Evolutionary conservation across 2,888 invertebrate species (phyloP).

Genomic region (Tachina grossa): DNA sequence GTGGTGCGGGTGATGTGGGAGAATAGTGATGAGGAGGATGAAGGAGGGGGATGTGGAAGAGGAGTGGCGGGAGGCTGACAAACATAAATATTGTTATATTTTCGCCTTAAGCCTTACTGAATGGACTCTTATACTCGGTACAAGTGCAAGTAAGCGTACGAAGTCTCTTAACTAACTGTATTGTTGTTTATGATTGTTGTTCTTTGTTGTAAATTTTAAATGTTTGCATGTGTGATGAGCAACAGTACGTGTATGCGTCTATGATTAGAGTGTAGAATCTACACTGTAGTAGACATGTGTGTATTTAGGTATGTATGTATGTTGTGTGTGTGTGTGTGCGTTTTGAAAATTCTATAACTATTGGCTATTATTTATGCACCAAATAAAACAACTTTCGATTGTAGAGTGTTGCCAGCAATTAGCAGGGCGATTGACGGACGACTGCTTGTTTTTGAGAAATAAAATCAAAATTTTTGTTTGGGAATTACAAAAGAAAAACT

Average conservation of each 20-base stretch:
- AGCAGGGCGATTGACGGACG: not conserved
- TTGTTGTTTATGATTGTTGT: slow-evolving; percentile 67
- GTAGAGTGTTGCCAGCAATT: slow-evolving; percentile 49
- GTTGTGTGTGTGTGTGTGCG: slow-evolving; percentile 17
- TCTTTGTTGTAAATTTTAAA: slow-evolving; percentile 51
- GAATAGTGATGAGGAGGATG: too few species aligned
- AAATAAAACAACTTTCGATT: slow-evolving; percentile 12
- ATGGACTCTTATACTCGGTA: slow-evolving; percentile 57
- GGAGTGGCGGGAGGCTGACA: not conserved
- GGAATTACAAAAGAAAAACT: too few species aligned
- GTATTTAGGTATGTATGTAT: not conserved
- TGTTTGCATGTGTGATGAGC: not conserved
- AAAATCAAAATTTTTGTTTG: too few species aligned
- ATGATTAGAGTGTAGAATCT: too few species aligned
- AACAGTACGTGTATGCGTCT: not conserved
- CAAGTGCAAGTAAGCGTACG: slow-evolving; percentile 34
- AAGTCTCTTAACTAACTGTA: slow-evolving; percentile 67
- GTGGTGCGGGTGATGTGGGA: not conserved
- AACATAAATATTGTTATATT: slow-evolving; percentile 26
- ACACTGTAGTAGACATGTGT: slow-evolving; percentile 9
- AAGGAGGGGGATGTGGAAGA: too few species aligned
- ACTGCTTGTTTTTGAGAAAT: not conserved
- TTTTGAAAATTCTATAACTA: slow-evolving; percentile 12
- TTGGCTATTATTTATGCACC: slow-evolving; percentile 58
- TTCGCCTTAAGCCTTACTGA: slow-evolving; percentile 57